These are phyloP conservation scores for Parnassius glacialis DNA, from an alignment of 2,888 invertebrate genomes.

Conservation along the genomic window DNA sequence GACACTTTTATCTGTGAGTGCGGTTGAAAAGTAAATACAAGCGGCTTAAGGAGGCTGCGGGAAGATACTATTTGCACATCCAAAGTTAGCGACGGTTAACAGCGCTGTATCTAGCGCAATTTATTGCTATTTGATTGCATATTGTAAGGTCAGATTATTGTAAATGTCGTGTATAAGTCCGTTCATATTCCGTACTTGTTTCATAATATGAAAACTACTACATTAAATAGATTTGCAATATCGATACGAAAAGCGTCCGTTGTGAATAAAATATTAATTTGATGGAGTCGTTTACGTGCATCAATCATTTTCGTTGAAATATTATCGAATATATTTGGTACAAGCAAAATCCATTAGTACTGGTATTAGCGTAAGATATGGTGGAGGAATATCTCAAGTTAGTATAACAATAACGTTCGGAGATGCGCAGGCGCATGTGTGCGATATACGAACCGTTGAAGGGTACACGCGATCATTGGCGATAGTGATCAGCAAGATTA, in stretches of 20 bases:
- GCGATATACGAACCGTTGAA: conserved; percentile 40
- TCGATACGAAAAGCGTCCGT: conserved; percentile 22
- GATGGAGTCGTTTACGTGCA: conserved; percentile 38
- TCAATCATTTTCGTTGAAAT: conserved; percentile 57
- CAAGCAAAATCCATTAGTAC: conserved; percentile 68
- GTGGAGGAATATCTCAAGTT: conserved; percentile 36
- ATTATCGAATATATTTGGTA: conserved; percentile 49
- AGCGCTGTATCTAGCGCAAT: conserved; percentile 42
- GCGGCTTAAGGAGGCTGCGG: conserved; percentile 46
- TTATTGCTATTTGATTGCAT: conserved; percentile 52
- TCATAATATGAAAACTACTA: conserved; percentile 9
- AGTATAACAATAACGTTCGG: conserved; percentile 45
- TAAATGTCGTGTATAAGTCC: conserved; percentile 34
- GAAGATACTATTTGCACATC: conserved; percentile 53
- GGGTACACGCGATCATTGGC: conserved; percentile 66
- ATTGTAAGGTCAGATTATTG: conserved; percentile 49
- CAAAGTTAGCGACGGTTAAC: conserved; percentile 38
- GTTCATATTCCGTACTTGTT: conserved; percentile 24
- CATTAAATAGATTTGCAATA: conserved; percentile 24
- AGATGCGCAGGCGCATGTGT: conserved; percentile 37
- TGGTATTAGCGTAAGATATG: conserved; percentile 40
- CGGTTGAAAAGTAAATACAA: conserved; percentile 72
- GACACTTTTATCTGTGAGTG: conserved; percentile 75
- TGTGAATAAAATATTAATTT: conserved; percentile 37
- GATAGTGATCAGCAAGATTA: conserved; percentile 74